Base-by-base conservation (phyloP, 2,888 invertebrate genomes). In the Acanthosepion pharaonis region DNA sequence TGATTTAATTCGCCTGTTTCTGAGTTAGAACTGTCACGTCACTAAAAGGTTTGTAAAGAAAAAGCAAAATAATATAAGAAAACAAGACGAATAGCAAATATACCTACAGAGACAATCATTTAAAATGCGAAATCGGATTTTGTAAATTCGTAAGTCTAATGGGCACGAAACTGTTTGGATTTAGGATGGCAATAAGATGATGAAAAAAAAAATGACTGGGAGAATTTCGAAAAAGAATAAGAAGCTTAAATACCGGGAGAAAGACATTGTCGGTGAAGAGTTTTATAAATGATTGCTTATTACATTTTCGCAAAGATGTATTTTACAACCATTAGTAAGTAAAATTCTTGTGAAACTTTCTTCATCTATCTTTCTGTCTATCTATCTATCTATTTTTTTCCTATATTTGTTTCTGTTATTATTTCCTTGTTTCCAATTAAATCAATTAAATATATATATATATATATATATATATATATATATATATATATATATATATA, bases 11-110 rank as follows among this genome's bases (percentile, higher is more conserved):
- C 78, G 78, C n/a, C 78, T 78, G 15, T 78, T n/a, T 78, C n/a
- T n/a, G 78, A 78, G n/a, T 78, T n/a, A 78, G n/a, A 78, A 78
- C 78, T 78, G 78, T 78, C 78, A 78, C 78, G 78, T n/a, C n/a
- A 78, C n/a, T 78, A n/a, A 78, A n/a, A 78, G 8, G 78, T n/a
- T 78, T 5, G 11, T 33, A 33, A 78, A 78, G n/a, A n/a, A 78
- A 78, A 15, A n/a, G 78, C 0, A n/a, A 78, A 11, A 15, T 15
- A 78, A 78, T 78, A 78, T 78, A n/a, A 42, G n/a, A 78, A n/a
- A 9, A n/a, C 33, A 78, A 78, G 33, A 78, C 15, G 78, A 78
- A 78, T 78, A 78, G 33, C 78, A 78, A 78, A 78, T 33, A 78
- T 78, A 78, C 15, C n/a, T 11, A 78, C 4, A n/a, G n/a, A 78